phyloP scores from a whole-genome alignment of 2,113 vertebrate genomes.

The Ctenodactylus gundi region DNA sequence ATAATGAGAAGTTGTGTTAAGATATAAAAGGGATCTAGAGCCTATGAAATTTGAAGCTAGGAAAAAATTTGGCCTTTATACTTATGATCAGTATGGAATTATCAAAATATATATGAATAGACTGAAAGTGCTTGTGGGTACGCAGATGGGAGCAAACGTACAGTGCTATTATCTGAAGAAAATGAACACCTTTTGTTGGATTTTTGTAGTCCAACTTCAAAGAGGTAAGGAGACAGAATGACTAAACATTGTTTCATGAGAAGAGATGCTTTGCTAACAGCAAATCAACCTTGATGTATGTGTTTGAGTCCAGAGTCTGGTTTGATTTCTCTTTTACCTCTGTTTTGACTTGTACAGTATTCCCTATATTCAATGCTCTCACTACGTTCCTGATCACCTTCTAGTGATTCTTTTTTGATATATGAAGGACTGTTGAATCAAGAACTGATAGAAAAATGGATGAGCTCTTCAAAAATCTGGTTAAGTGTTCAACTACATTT shows the following conservation, averaged over 20 bases:
- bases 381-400: not conserved
- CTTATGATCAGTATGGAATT: not conserved
- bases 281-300: not conserved
- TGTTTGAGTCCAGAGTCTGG: not conserved
- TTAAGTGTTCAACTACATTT: constrained; percentile 31
- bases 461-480: not conserved
- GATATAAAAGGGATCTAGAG: not conserved
- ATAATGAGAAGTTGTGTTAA: not conserved
- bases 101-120: not conserved
- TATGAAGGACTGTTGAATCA: not conserved
- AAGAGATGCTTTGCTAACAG: not conserved
- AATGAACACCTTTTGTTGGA: not conserved
- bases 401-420: not conserved
- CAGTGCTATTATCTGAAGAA: not conserved
- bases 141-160: not conserved
- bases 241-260: not conserved
- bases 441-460: not conserved
- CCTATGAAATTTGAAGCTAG: not conserved
- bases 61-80: not conserved
- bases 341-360: not conserved
- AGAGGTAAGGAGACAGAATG: not conserved
- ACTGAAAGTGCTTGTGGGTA: not conserved
- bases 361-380: not conserved
- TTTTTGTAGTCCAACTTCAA: not conserved
- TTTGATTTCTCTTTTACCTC: constrained; percentile 14